These are phyloP conservation scores for Cercocebus atys DNA, from an alignment of 2,113 vertebrate genomes.

Conservation along the genomic window DNA sequence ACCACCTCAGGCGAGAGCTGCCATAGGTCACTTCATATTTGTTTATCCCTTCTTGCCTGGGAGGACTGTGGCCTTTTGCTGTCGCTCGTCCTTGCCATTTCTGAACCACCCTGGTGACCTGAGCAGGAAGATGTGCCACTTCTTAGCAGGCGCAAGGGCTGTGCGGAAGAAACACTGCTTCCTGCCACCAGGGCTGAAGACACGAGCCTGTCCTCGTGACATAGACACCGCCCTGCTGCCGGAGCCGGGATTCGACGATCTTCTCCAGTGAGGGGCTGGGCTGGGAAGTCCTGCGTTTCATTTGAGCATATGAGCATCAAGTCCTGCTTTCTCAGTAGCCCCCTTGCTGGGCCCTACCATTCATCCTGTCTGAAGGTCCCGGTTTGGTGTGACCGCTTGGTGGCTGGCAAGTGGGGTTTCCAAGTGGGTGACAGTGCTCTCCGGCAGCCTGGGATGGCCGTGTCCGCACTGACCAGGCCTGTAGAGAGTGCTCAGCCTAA, in stretches of 20 bases:
- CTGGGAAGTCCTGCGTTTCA: slow-evolving; percentile 38
- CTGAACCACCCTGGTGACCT: background rate
- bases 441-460: slow-evolving; percentile 77
- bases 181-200: background rate
- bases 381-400: slow-evolving; percentile 59
- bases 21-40: slow-evolving; percentile 81
- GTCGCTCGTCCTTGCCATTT: background rate
- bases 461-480: slow-evolving; percentile 86
- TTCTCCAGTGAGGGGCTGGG: slow-evolving; percentile 22
- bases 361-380: slow-evolving; percentile 70
- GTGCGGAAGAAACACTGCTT: background rate
- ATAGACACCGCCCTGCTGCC: slow-evolving; percentile 52
- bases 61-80: slow-evolving; percentile 68
- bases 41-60: slow-evolving; percentile 84
- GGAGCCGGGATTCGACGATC: slow-evolving; percentile 25
- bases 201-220: background rate
- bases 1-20: slow-evolving; percentile 65
- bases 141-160: background rate
- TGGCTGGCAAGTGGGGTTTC: slow-evolving; percentile 71
- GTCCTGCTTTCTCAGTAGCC: slow-evolving; percentile 56
- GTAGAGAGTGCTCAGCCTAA: slow-evolving; percentile 93
- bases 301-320: background rate
- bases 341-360: slow-evolving; percentile 52
- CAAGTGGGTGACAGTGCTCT: slow-evolving; percentile 64
- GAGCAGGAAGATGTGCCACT: background rate